Percentiles rank a stretch among this genome's conserved stretches.
phyloP scores from a whole-genome alignment of 2,797 vertebrate species.

The Euphonia xanthogaster region DNA sequence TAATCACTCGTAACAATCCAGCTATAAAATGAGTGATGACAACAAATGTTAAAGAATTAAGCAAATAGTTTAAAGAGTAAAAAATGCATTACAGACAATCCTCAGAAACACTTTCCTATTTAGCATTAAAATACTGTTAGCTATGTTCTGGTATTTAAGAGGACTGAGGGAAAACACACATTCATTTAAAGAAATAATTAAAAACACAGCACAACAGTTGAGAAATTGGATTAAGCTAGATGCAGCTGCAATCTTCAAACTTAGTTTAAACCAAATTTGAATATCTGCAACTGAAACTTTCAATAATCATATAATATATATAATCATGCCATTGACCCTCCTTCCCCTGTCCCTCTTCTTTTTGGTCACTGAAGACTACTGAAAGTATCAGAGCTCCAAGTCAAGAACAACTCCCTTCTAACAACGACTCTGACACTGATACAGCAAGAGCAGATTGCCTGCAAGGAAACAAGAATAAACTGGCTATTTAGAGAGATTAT shows the following conservation, averaged over 20 bases:
- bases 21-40: neutral
- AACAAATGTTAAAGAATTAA: neutral
- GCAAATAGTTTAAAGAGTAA: neutral
- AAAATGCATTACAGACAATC: neutral
- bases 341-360: neutral
- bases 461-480: constrained; percentile 61
- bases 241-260: constrained; percentile 12
- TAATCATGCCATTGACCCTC: constrained; percentile 1
- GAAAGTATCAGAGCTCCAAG: constrained; percentile 10
- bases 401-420: constrained; percentile 47
- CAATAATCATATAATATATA: neutral
- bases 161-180: neutral
- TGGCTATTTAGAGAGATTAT: constrained; percentile 60
- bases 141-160: neutral
- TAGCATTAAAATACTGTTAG: constrained; percentile 1
- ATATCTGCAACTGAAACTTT: constrained; percentile 17
- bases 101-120: neutral
- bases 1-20: neutral
- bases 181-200: constrained; percentile 7
- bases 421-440: neutral
- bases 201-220: constrained; percentile 13
- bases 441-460: constrained; percentile 53
- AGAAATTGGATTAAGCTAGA: constrained; percentile 14
- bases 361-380: constrained; percentile 23
- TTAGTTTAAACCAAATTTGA: constrained; percentile 18